phyloP scores from a whole-genome alignment of 2,797 vertebrate genomes.

The Xenentodon cancila region DNA sequence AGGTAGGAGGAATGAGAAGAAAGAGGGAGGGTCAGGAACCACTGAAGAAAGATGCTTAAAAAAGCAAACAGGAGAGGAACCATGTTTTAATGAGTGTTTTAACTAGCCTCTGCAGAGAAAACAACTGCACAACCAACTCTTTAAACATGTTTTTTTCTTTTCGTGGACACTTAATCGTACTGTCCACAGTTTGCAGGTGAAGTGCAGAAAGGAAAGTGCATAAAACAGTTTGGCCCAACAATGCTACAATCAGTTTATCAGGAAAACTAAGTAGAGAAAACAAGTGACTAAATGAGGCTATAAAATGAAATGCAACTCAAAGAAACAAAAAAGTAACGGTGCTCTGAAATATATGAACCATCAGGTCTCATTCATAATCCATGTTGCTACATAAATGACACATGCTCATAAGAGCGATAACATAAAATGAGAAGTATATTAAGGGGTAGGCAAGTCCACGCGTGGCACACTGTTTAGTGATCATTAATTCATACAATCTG shows the following conservation, averaged over 20 bases:
- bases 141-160: background rate
- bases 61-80: too few species aligned
- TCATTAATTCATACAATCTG: too few species aligned
- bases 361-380: conserved; percentile 16
- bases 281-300: conserved; percentile 24
- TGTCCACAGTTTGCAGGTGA: conserved; percentile 32
- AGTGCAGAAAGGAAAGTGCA: conserved; percentile 40
- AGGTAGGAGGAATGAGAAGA: conserved; percentile 36
- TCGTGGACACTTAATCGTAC: conserved; percentile 47
- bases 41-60: too few species aligned
- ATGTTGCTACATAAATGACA: conserved; percentile 30
- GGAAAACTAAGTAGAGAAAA: too few species aligned
- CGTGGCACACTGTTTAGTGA: conserved; percentile 1
- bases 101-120: conserved; percentile 13
- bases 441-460: conserved; percentile 59
- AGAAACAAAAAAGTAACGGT: background rate
- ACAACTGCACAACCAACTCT: conserved; percentile 20
- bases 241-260: conserved; percentile 12
- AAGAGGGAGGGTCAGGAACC: background rate
- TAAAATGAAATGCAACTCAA: conserved; percentile 50
- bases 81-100: background rate
- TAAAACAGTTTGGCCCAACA: conserved; percentile 24
- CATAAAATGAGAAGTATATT: conserved; percentile 20
- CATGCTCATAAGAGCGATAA: background rate
- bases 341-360: conserved; percentile 20